Evolutionary conservation across 2,797 vertebrate genomes (phyloP), one percentile per base, ranked within the genome.

Genomic region (Tympanoctomys barrerae): DNA sequence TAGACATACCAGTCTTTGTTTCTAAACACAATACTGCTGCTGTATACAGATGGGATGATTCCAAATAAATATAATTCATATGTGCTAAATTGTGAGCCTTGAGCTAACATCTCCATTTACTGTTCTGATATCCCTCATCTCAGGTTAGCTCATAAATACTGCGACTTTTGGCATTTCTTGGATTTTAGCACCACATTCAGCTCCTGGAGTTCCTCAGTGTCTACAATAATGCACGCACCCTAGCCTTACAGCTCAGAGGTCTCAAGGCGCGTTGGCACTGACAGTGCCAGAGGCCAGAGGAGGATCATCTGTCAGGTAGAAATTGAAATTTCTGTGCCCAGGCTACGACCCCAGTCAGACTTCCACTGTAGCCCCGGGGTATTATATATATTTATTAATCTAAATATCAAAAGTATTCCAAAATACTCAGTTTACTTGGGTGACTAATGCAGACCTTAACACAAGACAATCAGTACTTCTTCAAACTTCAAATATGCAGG

Each of bases 141-240:
- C 28, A 80, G 59, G 46, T 57, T 94, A 52, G 0, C 2, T 4
- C 3, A 75, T 12, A 90, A 42, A n/a, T 70, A 46, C 12, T n/a
- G 5, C 9, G 61, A 42, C n/a, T 61, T 71, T 92, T 85, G 42
- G 78, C 79, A 83, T 39, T 88, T 95, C 49, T 94, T 21, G 36
- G 73, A 80, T 49, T 39, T 26, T 19, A 42, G 19, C 57, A 33
- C 13, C 73, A 42, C 70, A 73, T 78, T 90, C 28, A 73, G 61
- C 9, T 82, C n/a, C 57, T 64, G 36, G 5, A 22, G n/a, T 94
- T 70, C 39, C 92, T 85, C 39, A 78, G 1, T 61, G 33, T 42
- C 54, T 52, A 11, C 6, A 12, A 89, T 49, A 78, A 86, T 22
- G 28, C 5, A 70, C 49, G 39, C 22, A 89, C 42, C 10, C 28